These are phyloP conservation scores for Eristalis intricaria DNA, from an alignment of 2,888 invertebrate genomes.

Conservation along the genomic window DNA sequence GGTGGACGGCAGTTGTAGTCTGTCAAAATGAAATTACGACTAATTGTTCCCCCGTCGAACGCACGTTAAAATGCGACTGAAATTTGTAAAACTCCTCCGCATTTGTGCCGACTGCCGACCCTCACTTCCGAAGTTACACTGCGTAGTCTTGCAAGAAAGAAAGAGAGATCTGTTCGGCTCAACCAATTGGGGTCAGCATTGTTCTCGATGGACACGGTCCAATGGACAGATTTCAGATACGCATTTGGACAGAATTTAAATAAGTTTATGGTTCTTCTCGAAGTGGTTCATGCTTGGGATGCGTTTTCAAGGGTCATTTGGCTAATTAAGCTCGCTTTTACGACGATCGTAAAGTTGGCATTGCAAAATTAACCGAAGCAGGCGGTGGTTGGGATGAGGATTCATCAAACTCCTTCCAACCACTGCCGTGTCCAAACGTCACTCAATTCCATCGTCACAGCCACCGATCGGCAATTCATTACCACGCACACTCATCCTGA, in stretches of 20 bases:
- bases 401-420: too few species aligned
- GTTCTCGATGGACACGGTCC: slow-evolving; percentile 15
- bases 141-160: neutral
- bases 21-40: neutral
- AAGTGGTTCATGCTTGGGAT: neutral
- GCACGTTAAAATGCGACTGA: slow-evolving; percentile 25
- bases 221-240: slow-evolving; percentile 18
- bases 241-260: neutral
- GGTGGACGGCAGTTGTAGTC: slow-evolving; percentile 4
- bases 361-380: too few species aligned
- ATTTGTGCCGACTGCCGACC: neutral
- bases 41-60: slow-evolving; percentile 20
- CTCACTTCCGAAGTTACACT: neutral
- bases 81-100: neutral
- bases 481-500: slow-evolving; percentile 5
- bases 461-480: neutral
- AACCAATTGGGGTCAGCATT: slow-evolving; percentile 21
- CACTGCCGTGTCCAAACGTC: neutral
- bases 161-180: neutral
- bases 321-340: neutral
- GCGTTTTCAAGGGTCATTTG: neutral
- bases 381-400: neutral
- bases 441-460: neutral
- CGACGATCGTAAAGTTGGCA: neutral
- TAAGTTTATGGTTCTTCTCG: neutral